Evolutionary conservation across 2,797 vertebrate genomes (phyloP), one percentile per base, ranked within the genome.

Genomic region (Parotocinclus haroldoi): DNA sequence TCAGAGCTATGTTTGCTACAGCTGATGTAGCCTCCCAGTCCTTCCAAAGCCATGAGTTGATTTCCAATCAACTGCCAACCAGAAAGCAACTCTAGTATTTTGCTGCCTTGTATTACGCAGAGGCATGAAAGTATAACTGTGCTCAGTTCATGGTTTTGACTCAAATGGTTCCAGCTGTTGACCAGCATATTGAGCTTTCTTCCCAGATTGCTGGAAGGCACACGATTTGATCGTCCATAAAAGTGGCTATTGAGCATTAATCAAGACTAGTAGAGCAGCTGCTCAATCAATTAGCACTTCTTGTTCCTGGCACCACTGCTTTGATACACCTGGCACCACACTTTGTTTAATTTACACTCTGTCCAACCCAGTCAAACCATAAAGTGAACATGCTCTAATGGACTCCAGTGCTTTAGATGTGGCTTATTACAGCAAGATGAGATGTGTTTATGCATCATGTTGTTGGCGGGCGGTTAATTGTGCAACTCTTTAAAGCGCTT

Each of bases 241-340:
- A 74, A 82, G 66, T 71, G 69, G 80, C 80, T 81, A 86, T 77
- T 70, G 63, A 71, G 56, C 70, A 53, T 77, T 79, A 79, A 80
- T 82, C 73, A 76, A 82, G 84, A 79, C 79, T 80, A 71, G 54
- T 84, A 75, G 81, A 77, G 80, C 80, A 81, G 82, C 84, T 81
- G 78, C 80, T 79, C 80, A 73, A 75, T 81, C 66, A 54, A 73
- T 83, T 82, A 82, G 75, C 76, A 71, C 82, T 78, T 80, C 70
- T 81, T 75, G 72, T 76, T 76, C 77, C 72, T 76, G 68, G 69
- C 62, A 45, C 49, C 73, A 74, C 61, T 12, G 39, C 61, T 70
- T 19, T 51, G 49, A 56, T 66, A 57, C 44, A 66, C 53, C 63
- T 66, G 63, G 52, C 42, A 59, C 58, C 37, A 7, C 37, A 58